Percentiles rank a stretch among this genome's conserved stretches.
Conservation (phyloP, 2,113 vertebrate species). For the Camelus bactrianus region DNA sequence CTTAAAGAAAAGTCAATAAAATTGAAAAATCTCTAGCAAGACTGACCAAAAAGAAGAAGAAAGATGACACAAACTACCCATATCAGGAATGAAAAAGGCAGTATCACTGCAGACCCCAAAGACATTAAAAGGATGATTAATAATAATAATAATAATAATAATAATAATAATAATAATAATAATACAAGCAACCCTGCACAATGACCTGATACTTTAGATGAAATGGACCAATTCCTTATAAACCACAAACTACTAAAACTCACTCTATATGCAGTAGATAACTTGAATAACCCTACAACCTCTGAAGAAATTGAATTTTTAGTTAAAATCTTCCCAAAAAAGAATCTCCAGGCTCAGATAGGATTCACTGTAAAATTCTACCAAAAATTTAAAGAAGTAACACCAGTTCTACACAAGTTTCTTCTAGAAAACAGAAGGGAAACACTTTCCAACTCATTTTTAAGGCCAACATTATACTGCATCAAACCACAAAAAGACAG, state of each 20-base stretch:
- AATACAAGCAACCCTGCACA: background rate
- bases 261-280: background rate
- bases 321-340: background rate
- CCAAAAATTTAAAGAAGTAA: background rate
- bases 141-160: too few species aligned
- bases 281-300: background rate
- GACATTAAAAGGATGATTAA: background rate
- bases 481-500: background rate
- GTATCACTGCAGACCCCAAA: background rate
- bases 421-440: background rate
- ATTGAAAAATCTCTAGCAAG: background rate
- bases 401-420: background rate
- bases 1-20: slow-evolving; percentile 25
- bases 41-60: background rate
- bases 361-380: background rate
- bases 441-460: background rate
- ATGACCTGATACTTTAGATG: background rate
- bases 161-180: background rate
- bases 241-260: background rate
- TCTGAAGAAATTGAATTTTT: background rate
- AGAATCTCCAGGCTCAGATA: background rate
- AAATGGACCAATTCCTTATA: background rate
- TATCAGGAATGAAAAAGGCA: background rate
- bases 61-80: background rate
- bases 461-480: background rate